These are phyloP conservation scores for Dipodomys ordii DNA, from an alignment of 2,113 vertebrate genomes.

Conservation along the genomic window DNA sequence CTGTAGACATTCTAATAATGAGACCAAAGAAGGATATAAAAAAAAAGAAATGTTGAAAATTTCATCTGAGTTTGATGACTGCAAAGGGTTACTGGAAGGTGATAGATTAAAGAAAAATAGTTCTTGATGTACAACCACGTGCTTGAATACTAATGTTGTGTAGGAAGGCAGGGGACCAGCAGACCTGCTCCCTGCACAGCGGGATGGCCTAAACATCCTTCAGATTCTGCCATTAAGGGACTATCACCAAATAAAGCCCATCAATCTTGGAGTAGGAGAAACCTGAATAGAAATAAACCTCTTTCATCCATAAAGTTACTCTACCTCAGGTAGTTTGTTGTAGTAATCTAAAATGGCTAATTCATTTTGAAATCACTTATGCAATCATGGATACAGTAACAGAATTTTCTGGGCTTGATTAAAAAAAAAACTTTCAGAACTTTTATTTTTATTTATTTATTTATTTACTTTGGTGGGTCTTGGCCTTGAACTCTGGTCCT, in stretches of 20 bases:
- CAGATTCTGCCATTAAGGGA: not conserved
- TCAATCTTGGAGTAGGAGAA: not conserved
- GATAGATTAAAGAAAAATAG: too few species aligned
- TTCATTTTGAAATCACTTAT: not conserved
- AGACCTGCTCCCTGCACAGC: too few species aligned
- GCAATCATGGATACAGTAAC: not conserved
- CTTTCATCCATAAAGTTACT: not conserved
- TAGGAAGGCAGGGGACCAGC: too few species aligned
- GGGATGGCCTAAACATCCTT: fast-evolving
- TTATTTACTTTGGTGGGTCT: too few species aligned
- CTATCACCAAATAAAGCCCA: not conserved
- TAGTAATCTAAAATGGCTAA: not conserved
- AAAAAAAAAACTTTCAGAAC: not conserved
- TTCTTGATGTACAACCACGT: too few species aligned
- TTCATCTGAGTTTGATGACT: too few species aligned
- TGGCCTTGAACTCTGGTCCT: too few species aligned
- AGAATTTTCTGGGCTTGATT: not conserved
- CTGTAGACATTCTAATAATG: too few species aligned
- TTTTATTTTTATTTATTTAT: not conserved
- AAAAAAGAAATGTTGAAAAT: too few species aligned
- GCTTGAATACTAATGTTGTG: too few species aligned
- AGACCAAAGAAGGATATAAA: too few species aligned
- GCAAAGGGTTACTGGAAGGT: too few species aligned
- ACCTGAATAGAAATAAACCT: not conserved
- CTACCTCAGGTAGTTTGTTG: not conserved